These are phyloP conservation scores for Hirtodrosophila trivittata DNA, from an alignment of 2,888 invertebrate species.

Conservation along the genomic window DNA sequence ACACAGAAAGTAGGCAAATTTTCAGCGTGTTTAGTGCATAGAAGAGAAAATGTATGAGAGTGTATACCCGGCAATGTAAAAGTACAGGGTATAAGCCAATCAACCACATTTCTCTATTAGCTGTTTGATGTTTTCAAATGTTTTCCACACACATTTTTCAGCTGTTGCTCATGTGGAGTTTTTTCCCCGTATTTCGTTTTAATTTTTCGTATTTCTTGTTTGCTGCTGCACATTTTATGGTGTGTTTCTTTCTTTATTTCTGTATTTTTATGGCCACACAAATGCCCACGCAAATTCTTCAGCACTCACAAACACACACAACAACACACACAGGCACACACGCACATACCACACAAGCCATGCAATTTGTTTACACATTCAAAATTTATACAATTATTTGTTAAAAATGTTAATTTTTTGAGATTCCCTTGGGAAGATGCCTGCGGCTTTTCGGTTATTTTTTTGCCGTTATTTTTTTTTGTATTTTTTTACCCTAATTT, in stretches of 20 bases:
- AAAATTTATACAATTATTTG: conserved; percentile 27
- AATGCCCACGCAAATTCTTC: conserved; percentile 63
- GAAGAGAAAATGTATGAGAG: too few species aligned
- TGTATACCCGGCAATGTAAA: too few species aligned
- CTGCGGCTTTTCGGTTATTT: conserved; percentile 19
- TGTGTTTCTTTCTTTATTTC: conserved; percentile 6
- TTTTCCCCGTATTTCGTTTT: conserved; percentile 4
- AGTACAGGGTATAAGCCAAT: not conserved
- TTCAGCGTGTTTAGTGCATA: too few species aligned
- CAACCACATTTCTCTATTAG: conserved; percentile 28
- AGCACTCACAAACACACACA: conserved; percentile 27
- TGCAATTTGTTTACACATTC: conserved; percentile 47
- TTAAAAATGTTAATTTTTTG: conserved; percentile 21
- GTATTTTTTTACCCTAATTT: conserved; percentile 10
- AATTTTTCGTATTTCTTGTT: conserved; percentile 14
- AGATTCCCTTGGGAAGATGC: conserved; percentile 22
- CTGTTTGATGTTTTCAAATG: conserved; percentile 64
- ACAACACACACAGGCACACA: conserved; percentile 22
- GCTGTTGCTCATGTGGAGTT: conserved; percentile 38
- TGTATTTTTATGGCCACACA: conserved; percentile 55
- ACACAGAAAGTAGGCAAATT: too few species aligned
- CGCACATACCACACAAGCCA: conserved; percentile 15
- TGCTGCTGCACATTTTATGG: conserved; percentile 47
- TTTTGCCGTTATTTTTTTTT: not conserved
- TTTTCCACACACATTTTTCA: conserved; percentile 57